Percentiles rank a stretch among this genome's conserved stretches.
Conservation (phyloP, 2,797 vertebrate species). For the Coregonus sp. region DNA sequence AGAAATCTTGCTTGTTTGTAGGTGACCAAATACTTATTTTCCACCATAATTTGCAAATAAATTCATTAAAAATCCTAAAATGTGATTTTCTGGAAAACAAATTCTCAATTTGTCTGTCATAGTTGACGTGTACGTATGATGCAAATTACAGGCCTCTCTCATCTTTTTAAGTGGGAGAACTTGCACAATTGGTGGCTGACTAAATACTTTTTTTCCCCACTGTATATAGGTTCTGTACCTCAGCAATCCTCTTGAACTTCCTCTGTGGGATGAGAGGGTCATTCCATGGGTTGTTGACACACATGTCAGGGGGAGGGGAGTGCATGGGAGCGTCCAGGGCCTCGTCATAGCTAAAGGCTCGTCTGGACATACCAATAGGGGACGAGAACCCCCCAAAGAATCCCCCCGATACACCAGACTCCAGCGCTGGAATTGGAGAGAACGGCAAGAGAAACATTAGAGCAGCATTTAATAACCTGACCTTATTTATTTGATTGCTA, state of each 20-base stretch:
- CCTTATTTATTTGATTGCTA: neutral
- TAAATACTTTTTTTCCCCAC: too few relatives aligned
- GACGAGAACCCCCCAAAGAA: slow-evolving; percentile 75
- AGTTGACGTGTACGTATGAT: too few relatives aligned
- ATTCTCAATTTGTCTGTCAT: too few relatives aligned
- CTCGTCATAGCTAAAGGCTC: slow-evolving; percentile 89
- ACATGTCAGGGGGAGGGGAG: slow-evolving; percentile 86
- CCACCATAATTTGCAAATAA: too few relatives aligned
- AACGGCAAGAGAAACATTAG: neutral
- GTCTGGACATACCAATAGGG: slow-evolving; percentile 82
- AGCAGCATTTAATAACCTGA: neutral
- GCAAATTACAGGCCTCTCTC: too few relatives aligned
- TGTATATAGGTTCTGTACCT: slow-evolving; percentile 75
- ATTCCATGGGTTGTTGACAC: slow-evolving; percentile 84
- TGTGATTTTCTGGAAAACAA: too few relatives aligned
- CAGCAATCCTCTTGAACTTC: slow-evolving; percentile 83
- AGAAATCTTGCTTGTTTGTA: too few relatives aligned
- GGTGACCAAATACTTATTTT: too few relatives aligned
- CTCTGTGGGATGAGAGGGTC: slow-evolving; percentile 88
- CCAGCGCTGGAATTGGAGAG: slow-evolving; percentile 51
- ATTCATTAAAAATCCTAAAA: too few relatives aligned
- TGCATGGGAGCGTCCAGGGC: slow-evolving; percentile 86
- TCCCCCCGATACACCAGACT: slow-evolving; percentile 46
- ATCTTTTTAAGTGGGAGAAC: too few relatives aligned
- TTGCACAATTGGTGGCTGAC: too few relatives aligned